These are phyloP conservation scores for Euschistus heros DNA, from an alignment of 1,140 invertebrate genomes.

Conservation along the genomic window DNA sequence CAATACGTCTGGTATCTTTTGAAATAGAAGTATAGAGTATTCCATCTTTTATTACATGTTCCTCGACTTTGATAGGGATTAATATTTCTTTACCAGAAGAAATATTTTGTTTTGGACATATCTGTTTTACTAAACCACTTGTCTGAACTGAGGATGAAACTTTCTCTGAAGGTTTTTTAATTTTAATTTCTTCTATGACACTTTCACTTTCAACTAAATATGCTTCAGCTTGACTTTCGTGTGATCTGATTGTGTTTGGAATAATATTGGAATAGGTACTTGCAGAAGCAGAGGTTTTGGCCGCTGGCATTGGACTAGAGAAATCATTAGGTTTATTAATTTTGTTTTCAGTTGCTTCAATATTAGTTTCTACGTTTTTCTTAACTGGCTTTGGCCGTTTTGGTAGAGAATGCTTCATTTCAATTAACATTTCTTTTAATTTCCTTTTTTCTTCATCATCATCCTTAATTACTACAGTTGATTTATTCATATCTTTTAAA, in stretches of 20 bases:
- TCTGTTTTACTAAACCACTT: conserved; percentile 36
- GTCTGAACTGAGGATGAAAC: conserved; percentile 43
- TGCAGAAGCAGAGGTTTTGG: no score
- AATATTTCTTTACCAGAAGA: conserved; percentile 21
- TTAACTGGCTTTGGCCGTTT: conserved; percentile 36
- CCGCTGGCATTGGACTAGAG: no score
- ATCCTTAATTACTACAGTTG: background rate
- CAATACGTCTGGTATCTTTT: conserved; percentile 27
- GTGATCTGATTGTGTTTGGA: conserved; percentile 3
- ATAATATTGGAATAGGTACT: no score
- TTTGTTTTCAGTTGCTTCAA: background rate
- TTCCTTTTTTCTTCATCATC: conserved; percentile 41
- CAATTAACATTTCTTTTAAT: conserved; percentile 50
- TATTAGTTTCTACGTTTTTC: background rate
- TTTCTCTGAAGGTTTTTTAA: conserved; percentile 34
- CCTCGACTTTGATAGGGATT: conserved; percentile 30
- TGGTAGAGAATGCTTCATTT: conserved; percentile 54
- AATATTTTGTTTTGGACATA: conserved; percentile 17
- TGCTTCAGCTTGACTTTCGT: conserved; percentile 27
- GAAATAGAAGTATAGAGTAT: conserved; percentile 32
- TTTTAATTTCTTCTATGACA: conserved; percentile 31
- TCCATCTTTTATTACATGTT: conserved; percentile 33
- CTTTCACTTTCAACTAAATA: conserved; percentile 31
- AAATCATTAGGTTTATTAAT: no score
- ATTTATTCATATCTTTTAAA: no score